Percentiles rank a stretch among this genome's conserved stretches.
These are phyloP conservation scores for Hanleya hanleyi DNA, from an alignment of 2,888 invertebrate species.

Conservation along the genomic window DNA sequence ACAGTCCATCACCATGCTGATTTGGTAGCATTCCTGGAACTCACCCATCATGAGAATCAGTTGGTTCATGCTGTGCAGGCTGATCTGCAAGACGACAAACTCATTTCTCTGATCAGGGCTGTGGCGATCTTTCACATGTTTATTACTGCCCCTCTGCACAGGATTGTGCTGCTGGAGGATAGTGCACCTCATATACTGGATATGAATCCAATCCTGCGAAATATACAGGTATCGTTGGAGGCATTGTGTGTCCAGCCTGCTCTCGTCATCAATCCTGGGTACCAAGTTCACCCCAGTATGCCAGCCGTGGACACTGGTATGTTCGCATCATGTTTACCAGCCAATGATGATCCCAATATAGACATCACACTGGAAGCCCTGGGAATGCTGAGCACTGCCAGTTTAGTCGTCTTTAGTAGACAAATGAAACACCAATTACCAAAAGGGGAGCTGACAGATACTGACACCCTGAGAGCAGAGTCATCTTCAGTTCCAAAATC, in stretches of 20 bases:
- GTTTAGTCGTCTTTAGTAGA: neutral
- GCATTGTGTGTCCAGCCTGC: too few species aligned
- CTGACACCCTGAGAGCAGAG: neutral
- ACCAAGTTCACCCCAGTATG: neutral
- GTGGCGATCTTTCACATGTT: neutral
- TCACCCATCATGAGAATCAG: neutral
- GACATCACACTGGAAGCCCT: neutral
- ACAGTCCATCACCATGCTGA: neutral
- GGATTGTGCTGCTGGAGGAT: neutral
- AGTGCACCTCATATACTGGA: neutral
- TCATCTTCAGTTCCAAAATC: neutral
- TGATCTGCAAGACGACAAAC: neutral
- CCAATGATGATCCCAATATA: neutral
- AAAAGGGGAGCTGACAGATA: neutral
- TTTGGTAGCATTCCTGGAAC: neutral
- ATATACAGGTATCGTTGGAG: too few species aligned
- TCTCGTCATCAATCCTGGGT: neutral
- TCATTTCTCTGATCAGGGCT: neutral
- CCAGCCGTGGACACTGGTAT: neutral
- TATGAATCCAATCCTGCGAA: neutral
- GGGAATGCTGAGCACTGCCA: neutral
- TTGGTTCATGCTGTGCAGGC: neutral
- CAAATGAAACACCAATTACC: neutral
- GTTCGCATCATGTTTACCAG: neutral
- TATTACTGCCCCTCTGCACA: neutral